These are phyloP conservation scores for Thunnus thynnus DNA, from an alignment of 2,113 vertebrate genomes.

Conservation along the genomic window DNA sequence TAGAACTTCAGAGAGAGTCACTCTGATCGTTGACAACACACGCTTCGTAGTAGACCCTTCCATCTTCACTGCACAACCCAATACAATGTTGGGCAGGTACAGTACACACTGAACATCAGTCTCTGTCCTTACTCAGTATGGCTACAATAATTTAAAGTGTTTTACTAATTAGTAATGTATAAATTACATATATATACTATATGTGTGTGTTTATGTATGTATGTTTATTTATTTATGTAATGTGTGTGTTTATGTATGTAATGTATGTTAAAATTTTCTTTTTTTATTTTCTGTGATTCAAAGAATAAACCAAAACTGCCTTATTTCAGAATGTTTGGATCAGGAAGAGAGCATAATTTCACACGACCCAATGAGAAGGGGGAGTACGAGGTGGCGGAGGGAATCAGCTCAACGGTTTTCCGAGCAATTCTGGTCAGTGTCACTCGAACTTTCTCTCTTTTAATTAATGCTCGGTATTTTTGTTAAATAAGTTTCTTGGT, in stretches of 20 bases:
- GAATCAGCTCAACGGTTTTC: constrained; percentile 98
- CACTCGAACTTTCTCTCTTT: background rate
- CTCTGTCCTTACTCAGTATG: background rate
- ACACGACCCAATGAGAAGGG: constrained; percentile 99
- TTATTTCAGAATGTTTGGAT: constrained; percentile 96
- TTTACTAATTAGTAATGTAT: background rate
- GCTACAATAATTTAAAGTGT: background rate
- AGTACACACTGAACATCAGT: background rate
- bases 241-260: background rate
- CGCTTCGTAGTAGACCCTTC: constrained; percentile 98
- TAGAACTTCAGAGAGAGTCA: constrained; percentile 93
- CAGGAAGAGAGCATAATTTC: constrained; percentile 98
- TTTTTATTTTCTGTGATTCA: background rate
- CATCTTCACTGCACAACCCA: constrained; percentile 98
- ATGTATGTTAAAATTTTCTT: background rate
- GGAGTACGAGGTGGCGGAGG: constrained; percentile 97
- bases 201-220: no score
- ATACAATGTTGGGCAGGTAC: constrained; percentile 99
- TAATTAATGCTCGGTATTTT: no score
- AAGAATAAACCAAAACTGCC: constrained; percentile 24
- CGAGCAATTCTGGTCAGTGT: constrained; percentile 95
- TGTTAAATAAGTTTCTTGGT: no score
- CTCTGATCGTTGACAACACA: constrained; percentile 97
- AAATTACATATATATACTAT: background rate
- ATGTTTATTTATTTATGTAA: background rate